Evolutionary conservation across 2,797 vertebrate genomes (phyloP), one percentile per base, ranked within the genome.

Genomic region (Hippopotamyrus pictus): DNA sequence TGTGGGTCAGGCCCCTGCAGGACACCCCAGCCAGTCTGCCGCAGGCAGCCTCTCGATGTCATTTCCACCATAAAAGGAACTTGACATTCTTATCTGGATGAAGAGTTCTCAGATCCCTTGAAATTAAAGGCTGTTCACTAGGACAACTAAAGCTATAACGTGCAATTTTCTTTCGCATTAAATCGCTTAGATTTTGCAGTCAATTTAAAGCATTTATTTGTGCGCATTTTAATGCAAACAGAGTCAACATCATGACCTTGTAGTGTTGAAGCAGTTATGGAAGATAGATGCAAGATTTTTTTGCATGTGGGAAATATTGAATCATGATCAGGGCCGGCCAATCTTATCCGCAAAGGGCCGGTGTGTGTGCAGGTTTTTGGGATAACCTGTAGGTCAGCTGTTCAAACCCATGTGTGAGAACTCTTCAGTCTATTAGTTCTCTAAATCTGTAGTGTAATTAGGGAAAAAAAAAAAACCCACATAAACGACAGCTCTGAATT

Each of bases 11-110:
- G 86, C 50, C 59, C 69, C 0, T 29, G 46, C 88, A 89, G 79
- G 50, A 90, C 86, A 88, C 79, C 57, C 59, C 92, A 91, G 90
- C 83, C 92, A 90, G 90, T 88, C 88, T 89, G 53, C 85, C 59
- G 19, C 76, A 84, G 90, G 88, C 87, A 73, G 50, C 83, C 48
- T 89, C 62, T 83, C 59, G 86, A 87, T 92, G 90, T 92, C 90
- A 93, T 92, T 90, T 93, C 91, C 90, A 73, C 94, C 93, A 91
- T 95, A 92, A 93, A 94, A 92, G 92, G 53, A 94, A 92, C 90
- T 84, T 91, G 82, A 90, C 87, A 87, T 92, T 94, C 90, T 93
- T 93, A 93, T 94, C 92, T 93, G 50, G 73, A 87, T 69, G 12
- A 89, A 82, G 57, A 7, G 1, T 65, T 65, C 65, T 65, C 57